A percentile compares a stretch with the other conserved stretches of the same genome.
These are phyloP conservation scores for Platycnemis pennipes DNA, from an alignment of 2,888 invertebrate species.

Conservation along the genomic window DNA sequence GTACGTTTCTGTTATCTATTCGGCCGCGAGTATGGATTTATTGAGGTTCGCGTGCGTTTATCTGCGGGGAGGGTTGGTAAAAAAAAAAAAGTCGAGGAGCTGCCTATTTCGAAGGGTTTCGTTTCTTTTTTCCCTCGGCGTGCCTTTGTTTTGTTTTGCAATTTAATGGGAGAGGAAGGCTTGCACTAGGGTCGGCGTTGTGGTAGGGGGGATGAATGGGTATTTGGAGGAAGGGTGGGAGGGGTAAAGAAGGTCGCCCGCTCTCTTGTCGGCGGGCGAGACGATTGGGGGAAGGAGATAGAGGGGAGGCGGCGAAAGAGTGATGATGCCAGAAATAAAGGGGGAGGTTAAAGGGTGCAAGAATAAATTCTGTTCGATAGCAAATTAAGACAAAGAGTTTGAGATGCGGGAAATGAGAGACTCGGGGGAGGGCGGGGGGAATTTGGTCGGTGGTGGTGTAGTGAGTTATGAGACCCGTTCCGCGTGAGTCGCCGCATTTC, in stretches of 20 bases:
- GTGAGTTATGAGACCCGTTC: conserved; percentile 16
- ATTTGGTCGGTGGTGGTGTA: not conserved
- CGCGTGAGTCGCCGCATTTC: not conserved
- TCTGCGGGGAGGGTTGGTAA: not conserved
- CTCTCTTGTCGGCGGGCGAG: not conserved
- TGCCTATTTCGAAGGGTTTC: not conserved
- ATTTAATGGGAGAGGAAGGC: not conserved
- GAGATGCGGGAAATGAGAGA: not conserved
- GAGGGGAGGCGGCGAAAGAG: not conserved
- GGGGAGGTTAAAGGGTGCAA: conserved; percentile 9
- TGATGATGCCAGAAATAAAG: conserved; percentile 38
- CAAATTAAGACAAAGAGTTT: conserved; percentile 29
- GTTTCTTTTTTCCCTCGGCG: not conserved
- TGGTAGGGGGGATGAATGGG: not conserved
- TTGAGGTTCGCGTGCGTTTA: conserved; percentile 50
- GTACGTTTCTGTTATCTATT: conserved; percentile 42
- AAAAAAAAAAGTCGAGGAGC: no score
- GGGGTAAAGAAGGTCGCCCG: not conserved
- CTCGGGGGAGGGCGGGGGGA: not conserved
- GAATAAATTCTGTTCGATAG: conserved; percentile 28
- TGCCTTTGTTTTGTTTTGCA: not conserved
- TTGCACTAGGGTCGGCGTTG: no score
- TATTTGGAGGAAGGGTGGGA: not conserved
- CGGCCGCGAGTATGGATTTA: conserved; percentile 60
- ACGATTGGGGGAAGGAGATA: not conserved